phyloP scores from a whole-genome alignment of 2,797 vertebrate genomes.

The Acanthurus lineatus region DNA sequence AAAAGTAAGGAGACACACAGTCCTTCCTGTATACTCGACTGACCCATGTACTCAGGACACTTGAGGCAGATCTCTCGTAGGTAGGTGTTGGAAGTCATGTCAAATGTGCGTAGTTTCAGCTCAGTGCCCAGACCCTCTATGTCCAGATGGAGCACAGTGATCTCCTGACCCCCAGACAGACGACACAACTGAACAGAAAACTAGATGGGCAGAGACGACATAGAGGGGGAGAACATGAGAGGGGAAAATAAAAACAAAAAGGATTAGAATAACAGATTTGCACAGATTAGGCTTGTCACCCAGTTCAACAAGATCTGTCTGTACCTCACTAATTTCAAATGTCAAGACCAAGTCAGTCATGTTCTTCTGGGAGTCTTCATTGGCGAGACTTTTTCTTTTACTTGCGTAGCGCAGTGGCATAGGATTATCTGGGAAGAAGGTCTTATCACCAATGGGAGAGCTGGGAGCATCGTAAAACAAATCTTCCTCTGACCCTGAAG shows the following conservation, averaged over 20 bases:
- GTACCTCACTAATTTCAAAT: slow-evolving; percentile 96
- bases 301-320: neutral
- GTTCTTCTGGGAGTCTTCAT: slow-evolving; percentile 90
- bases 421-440: slow-evolving; percentile 86
- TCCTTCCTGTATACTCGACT: slow-evolving; percentile 52
- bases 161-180: slow-evolving; percentile 83
- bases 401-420: slow-evolving; percentile 70
- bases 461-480: slow-evolving; percentile 94
- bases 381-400: slow-evolving; percentile 80
- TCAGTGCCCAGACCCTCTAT: slow-evolving; percentile 93
- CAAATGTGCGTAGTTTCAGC: slow-evolving; percentile 91
- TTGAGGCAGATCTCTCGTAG: slow-evolving; percentile 93
- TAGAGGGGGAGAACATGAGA: neutral
- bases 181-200: slow-evolving; percentile 92
- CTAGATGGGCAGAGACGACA: slow-evolving; percentile 73
- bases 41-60: slow-evolving; percentile 95
- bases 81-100: slow-evolving; percentile 92
- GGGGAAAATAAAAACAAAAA: neutral
- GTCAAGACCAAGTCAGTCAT: slow-evolving; percentile 90
- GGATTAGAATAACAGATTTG: neutral
- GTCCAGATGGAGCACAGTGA: slow-evolving; percentile 89
- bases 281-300: neutral
- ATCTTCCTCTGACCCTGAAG: slow-evolving; percentile 94
- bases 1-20: neutral
- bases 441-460: slow-evolving; percentile 89